Conservation (phyloP, 2,888 invertebrate species). For the Zele albiditarsus region DNA sequence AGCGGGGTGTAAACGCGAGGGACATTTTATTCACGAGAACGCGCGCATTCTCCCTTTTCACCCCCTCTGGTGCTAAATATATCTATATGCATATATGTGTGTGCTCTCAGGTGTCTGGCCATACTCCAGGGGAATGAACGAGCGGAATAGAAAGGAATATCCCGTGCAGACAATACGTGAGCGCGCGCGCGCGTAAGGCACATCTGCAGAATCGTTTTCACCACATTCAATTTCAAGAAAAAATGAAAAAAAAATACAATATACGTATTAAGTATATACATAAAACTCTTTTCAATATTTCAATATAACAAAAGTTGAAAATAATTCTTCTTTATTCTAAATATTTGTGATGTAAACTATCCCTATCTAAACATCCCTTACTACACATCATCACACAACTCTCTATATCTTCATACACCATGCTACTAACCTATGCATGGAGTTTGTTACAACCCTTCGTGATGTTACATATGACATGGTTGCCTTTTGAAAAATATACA, state of each 20-base stretch:
- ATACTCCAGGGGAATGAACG: conserved; percentile 38
- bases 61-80: neutral
- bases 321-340: neutral
- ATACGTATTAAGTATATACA: neutral
- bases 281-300: neutral
- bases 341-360: neutral
- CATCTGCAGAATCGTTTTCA: conserved; percentile 35
- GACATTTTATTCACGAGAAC: conserved; percentile 29
- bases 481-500: conserved; percentile 42
- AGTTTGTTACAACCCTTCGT: conserved; percentile 47
- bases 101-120: conserved; percentile 38
- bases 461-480: conserved; percentile 35
- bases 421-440: conserved; percentile 66
- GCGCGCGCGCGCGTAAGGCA: neutral
- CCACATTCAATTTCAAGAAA: conserved; percentile 21
- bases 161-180: neutral
- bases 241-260: neutral
- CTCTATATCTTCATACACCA: conserved; percentile 38
- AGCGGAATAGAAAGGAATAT: conserved; percentile 18
- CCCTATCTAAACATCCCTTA: conserved; percentile 13
- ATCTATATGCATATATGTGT: neutral
- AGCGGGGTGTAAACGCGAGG: neutral
- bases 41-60: conserved; percentile 20
- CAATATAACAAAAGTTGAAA: neutral
- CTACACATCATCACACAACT: conserved; percentile 43